These are phyloP conservation scores for Gadopsis bispinosus DNA, from an alignment of 2,797 vertebrate species.

Conservation along the genomic window DNA sequence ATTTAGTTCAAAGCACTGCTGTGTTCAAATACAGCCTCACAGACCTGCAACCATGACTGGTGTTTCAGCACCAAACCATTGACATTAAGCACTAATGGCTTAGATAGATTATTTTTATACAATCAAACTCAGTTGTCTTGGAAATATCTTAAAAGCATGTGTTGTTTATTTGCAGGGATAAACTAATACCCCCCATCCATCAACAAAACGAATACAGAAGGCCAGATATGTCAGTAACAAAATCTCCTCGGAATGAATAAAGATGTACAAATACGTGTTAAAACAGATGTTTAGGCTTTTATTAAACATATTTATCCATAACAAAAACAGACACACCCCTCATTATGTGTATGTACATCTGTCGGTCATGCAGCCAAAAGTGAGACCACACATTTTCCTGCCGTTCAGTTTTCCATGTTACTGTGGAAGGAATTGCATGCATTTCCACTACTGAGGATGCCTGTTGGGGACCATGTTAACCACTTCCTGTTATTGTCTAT, in stretches of 20 bases:
- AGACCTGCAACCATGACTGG: not conserved
- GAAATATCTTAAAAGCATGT: not conserved
- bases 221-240: not conserved
- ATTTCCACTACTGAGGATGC: conserved; percentile 67
- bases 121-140: not conserved
- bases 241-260: not conserved
- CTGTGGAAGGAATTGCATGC: conserved; percentile 60
- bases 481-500: conserved; percentile 87
- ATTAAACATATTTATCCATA: not conserved
- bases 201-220: conserved; percentile 2
- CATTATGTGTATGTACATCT: conserved; percentile 21
- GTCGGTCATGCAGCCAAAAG: conserved; percentile 17
- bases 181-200: not conserved
- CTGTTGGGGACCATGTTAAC: conserved; percentile 79
- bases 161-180: conserved; percentile 1
- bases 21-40: not conserved
- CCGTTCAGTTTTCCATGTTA: conserved; percentile 36
- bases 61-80: no score
- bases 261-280: not conserved
- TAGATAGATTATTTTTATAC: not conserved
- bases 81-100: not conserved
- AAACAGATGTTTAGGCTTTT: not conserved
- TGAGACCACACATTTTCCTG: conserved; percentile 64
- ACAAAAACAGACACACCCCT: not conserved
- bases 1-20: not conserved